phyloP scores from a whole-genome alignment of 2,113 vertebrate genomes.

The Thamnaconus septentrionalis region DNA sequence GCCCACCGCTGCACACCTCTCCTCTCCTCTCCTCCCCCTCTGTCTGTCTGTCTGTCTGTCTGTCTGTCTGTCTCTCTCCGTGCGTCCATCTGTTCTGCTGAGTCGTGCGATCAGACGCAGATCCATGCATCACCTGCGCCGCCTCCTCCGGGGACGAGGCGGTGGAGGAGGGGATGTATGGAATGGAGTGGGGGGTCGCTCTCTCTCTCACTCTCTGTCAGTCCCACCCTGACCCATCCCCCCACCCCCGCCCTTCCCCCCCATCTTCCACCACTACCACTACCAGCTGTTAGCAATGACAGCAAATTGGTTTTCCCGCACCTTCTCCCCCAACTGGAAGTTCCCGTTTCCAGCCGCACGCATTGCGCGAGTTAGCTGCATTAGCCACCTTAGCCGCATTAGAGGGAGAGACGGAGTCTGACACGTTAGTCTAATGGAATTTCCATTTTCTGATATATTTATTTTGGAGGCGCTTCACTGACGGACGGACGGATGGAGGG shows the following conservation, averaged over 20 bases:
- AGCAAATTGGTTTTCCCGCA: constrained; percentile 55
- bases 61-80: constrained; percentile 21
- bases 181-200: constrained; percentile 3
- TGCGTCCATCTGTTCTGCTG: constrained; percentile 69
- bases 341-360: constrained; percentile 5
- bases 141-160: constrained; percentile 54
- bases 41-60: constrained; percentile 17
- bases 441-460: constrained; percentile 38
- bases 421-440: constrained; percentile 59
- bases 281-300: constrained; percentile 64
- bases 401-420: constrained; percentile 24
- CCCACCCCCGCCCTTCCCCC: constrained; percentile 3
- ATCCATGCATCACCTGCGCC: constrained; percentile 69
- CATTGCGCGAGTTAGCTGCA: constrained; percentile 3
- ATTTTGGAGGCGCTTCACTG: constrained; percentile 36
- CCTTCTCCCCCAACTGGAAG: constrained; percentile 55
- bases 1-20: no score
- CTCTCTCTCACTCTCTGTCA: constrained; percentile 4
- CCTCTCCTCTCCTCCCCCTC: constrained; percentile 2
- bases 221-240: constrained; percentile 6
- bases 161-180: constrained; percentile 51
- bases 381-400: constrained; percentile 41
- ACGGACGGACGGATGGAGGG: neutral
- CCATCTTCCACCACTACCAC: constrained; percentile 4
- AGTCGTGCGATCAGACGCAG: constrained; percentile 59